Conservation (phyloP, 1,140 invertebrate genomes). For the Hesperophylax magnus region DNA sequence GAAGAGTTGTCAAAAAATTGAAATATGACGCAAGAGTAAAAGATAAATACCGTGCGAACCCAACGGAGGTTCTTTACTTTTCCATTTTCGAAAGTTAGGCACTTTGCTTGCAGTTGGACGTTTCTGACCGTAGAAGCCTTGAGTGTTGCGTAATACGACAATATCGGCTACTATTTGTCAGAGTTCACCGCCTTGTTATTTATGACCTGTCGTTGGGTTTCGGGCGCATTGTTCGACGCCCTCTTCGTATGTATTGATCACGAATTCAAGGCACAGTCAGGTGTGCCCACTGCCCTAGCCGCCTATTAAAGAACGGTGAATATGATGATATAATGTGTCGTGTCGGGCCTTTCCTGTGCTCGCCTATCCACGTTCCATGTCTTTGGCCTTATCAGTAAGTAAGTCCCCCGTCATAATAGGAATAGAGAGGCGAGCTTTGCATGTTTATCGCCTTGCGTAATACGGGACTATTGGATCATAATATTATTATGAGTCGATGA, state of each 20-base stretch:
- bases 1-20: slow-evolving; percentile 18
- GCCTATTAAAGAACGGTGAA: neutral
- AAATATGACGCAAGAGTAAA: slow-evolving; percentile 1
- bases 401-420: neutral
- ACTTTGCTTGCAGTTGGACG: neutral
- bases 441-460: neutral
- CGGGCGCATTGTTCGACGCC: slow-evolving; percentile 26
- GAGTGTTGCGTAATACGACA: neutral
- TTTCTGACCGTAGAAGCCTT: slow-evolving; percentile 7
- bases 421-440: neutral
- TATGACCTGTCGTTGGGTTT: slow-evolving; percentile 1
- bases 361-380: neutral
- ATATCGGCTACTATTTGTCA: slow-evolving; percentile 19
- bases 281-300: neutral
- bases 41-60: slow-evolving; percentile 25
- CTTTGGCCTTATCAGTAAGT: neutral
- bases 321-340: neutral
- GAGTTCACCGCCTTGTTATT: slow-evolving; percentile 32
- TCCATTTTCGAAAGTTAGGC: slow-evolving; percentile 27
- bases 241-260: neutral
- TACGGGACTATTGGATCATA: neutral
- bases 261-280: slow-evolving; percentile 2
- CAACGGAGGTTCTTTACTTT: neutral
- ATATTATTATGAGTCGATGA: neutral
- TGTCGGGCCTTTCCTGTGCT: slow-evolving; percentile 10